phyloP scores from a whole-genome alignment of 2,113 vertebrate genomes.

The Rousettus leschenaultii region DNA sequence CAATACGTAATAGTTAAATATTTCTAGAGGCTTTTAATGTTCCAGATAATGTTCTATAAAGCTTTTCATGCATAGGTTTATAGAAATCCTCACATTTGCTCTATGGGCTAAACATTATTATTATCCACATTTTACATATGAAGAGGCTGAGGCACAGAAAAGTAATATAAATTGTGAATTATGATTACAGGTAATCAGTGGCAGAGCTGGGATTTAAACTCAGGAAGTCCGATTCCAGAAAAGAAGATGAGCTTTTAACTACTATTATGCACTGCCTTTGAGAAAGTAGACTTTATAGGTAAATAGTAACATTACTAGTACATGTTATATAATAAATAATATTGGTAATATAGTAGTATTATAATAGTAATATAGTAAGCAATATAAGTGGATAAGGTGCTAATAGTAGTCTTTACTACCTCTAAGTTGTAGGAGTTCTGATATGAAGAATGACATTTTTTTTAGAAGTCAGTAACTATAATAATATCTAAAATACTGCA shows the following conservation, averaged over 20 bases:
- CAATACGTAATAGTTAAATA: neutral
- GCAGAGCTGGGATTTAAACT: neutral
- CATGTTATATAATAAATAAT: neutral
- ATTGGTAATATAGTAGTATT: neutral
- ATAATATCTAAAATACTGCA: neutral
- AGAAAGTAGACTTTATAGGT: neutral
- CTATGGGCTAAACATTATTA: neutral
- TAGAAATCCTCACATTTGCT: neutral
- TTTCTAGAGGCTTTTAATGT: neutral
- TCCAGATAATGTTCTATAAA: neutral
- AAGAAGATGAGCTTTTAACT: neutral
- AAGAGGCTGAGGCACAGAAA: neutral
- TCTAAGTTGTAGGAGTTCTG: slow-evolving; percentile 5
- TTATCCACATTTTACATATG: neutral
- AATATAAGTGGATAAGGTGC: neutral
- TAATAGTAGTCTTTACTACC: neutral
- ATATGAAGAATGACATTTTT: neutral
- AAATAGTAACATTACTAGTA: neutral
- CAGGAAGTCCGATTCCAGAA: neutral
- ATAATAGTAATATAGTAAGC: neutral
- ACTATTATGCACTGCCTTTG: neutral
- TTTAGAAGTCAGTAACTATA: neutral
- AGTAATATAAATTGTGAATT: neutral
- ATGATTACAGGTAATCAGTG: neutral
- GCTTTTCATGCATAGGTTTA: neutral